Base-by-base conservation (phyloP, 2,113 vertebrate species). In the Callipepla squamata region DNA sequence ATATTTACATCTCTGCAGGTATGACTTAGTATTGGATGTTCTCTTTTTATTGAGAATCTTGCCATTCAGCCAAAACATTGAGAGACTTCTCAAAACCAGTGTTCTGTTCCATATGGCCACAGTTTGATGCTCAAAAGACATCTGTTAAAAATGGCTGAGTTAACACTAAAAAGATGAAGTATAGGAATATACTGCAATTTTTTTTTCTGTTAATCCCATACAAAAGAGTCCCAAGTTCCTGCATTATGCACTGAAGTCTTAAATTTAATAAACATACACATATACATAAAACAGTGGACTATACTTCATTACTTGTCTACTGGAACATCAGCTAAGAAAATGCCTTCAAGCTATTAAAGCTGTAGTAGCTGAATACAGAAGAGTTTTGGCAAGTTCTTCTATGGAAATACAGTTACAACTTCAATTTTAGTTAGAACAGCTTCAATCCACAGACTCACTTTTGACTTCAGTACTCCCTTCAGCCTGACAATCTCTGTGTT, bases 391-490 rank as follows among this genome's bases (percentile, higher is more conserved):
- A 85, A 81, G 67, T 68, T 85, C 13, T 93, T 85, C n/a, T 34
- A 36, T 19, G 3, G 36, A 70, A 32, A 48, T 14, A 77, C 2
- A 2, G 6, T 26, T 79, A 61, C 62, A 57, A 28, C 32, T 38
- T 61, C 0, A 50, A 45, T 66, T 92, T 83, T 51, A 57, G 7
- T 61, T 68, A 81, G 87, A 63, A 44, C 28, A 73, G 17, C 36
- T 93, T 92, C 82, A 36, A 80, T 66, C 59, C 40, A 69, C 48
- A 80, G 68, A 96, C 95, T 40, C 95, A 98, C 97, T 97, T 98
- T 97, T 87, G 96, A 92, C n/a, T 97, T 96, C 55, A 98, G 93
- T 76, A 97, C 78, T 85, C 87, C 93, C 92, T 97, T 98, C 80
- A 98, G 70, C 59, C 95, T 97, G 82, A 92, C 79, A 88, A 97